These are phyloP conservation scores for Pseudopipra pipra DNA, from an alignment of 2,113 vertebrate species.

Conservation along the genomic window DNA sequence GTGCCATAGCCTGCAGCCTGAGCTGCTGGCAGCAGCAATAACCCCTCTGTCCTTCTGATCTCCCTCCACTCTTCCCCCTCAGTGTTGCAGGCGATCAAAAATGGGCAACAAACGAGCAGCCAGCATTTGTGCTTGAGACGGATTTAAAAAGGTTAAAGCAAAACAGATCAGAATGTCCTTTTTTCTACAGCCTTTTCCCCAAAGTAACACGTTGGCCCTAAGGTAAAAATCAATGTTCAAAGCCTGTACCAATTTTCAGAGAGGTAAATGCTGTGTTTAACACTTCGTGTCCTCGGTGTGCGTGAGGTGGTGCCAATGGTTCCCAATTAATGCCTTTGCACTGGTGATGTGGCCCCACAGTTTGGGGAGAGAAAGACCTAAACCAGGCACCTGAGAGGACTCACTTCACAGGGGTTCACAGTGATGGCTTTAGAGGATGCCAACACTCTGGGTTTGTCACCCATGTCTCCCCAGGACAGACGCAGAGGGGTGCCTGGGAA, in stretches of 20 bases:
- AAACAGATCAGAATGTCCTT: slow-evolving; percentile 64
- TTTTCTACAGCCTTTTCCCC: slow-evolving; percentile 35
- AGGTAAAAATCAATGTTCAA: slow-evolving; percentile 65
- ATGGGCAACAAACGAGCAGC: not conserved
- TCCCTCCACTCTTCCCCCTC: not conserved
- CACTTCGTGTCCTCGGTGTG: not conserved
- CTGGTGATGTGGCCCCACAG: not conserved
- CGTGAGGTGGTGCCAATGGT: fast-evolving
- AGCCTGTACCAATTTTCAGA: slow-evolving; percentile 51
- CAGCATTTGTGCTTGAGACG: not conserved
- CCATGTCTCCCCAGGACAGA: not conserved
- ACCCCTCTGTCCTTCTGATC: not conserved
- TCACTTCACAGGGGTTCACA: not conserved
- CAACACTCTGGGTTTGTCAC: not conserved
- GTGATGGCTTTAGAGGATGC: not conserved
- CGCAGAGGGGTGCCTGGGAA: not conserved
- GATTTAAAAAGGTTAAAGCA: slow-evolving; percentile 51
- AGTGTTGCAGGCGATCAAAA: not conserved
- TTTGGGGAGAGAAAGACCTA: not conserved
- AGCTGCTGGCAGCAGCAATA: not conserved
- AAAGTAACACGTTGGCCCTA: slow-evolving; percentile 38
- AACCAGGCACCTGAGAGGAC: not conserved
- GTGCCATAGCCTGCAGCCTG: not conserved
- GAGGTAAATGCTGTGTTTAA: slow-evolving; percentile 49
- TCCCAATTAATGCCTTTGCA: not conserved